Conservation (phyloP, 2,113 vertebrate species). For the Accipiter cooperii region DNA sequence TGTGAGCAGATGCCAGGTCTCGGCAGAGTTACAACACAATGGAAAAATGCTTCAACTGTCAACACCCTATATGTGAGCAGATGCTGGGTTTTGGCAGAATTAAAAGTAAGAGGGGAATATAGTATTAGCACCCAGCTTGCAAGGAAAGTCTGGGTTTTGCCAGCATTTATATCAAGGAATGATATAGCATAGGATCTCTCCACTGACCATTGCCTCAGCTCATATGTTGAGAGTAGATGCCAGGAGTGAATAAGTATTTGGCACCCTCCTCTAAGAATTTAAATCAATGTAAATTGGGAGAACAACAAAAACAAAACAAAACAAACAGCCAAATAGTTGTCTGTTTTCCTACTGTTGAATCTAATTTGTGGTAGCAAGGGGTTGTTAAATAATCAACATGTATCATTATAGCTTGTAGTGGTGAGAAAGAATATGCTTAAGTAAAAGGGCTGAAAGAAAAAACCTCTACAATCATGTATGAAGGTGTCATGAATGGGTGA, state of each 20-base stretch:
- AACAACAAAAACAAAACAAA: neutral
- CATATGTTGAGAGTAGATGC: neutral
- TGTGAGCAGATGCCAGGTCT: slow-evolving; percentile 58
- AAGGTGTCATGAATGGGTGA: neutral
- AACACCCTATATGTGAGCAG: slow-evolving; percentile 53
- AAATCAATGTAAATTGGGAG: neutral
- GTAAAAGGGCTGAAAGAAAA: neutral
- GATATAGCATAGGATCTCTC: neutral
- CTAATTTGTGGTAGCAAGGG: neutral
- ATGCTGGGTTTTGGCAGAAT: slow-evolving; percentile 46
- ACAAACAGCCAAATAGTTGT: neutral
- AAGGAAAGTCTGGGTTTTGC: neutral
- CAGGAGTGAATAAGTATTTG: neutral
- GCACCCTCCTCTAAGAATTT: neutral
- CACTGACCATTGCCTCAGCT: neutral
- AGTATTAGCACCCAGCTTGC: neutral
- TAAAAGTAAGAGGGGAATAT: neutral
- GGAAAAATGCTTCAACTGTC: slow-evolving; percentile 54
- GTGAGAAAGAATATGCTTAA: neutral
- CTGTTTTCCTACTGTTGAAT: neutral
- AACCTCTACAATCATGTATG: neutral
- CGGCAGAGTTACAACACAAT: slow-evolving; percentile 55
- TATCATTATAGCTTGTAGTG: neutral
- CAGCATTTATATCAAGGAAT: neutral
- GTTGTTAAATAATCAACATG: neutral